Evolutionary conservation across 2,888 invertebrate species (phyloP).

Genomic region (Steinernema hermaphroditum): DNA sequence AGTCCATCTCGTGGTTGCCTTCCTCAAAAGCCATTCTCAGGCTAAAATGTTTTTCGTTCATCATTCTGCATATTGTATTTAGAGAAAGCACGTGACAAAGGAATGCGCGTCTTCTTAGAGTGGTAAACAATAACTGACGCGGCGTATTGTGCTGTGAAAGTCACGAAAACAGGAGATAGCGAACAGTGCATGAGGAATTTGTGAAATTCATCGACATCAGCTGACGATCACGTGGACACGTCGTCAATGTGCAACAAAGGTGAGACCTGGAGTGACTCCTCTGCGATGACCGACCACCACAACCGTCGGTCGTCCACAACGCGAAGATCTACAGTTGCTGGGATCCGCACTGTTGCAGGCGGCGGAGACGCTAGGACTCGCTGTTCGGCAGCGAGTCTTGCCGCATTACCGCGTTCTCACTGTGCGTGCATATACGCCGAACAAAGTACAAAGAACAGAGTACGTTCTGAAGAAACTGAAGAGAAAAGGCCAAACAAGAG

Average conservation of each 20-base stretch:
- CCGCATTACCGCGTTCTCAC: conserved; percentile 24
- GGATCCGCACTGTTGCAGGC: not conserved
- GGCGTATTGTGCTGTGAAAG: not conserved
- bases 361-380: not conserved
- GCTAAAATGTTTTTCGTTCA: not conserved
- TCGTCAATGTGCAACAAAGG: too few relatives aligned
- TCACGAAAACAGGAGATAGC: not conserved
- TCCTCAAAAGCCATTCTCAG: conserved; percentile 23
- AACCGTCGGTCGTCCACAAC: not conserved
- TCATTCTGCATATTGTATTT: not conserved
- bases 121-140: not conserved
- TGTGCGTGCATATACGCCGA: conserved; percentile 22
- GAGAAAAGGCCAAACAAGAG: not conserved
- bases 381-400: conserved; percentile 5
- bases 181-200: too few relatives aligned
- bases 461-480: not conserved
- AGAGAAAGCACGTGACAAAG: not conserved
- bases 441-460: conserved; percentile 27
- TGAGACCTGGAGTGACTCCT: too few relatives aligned
- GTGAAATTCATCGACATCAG: not conserved
- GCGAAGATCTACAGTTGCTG: not conserved
- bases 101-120: not conserved
- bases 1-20: not conserved
- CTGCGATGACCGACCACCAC: too few relatives aligned
- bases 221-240: conserved; percentile 21